Base-by-base conservation (phyloP, 2,888 invertebrate genomes). In the Sabellastarte sp. region DNA sequence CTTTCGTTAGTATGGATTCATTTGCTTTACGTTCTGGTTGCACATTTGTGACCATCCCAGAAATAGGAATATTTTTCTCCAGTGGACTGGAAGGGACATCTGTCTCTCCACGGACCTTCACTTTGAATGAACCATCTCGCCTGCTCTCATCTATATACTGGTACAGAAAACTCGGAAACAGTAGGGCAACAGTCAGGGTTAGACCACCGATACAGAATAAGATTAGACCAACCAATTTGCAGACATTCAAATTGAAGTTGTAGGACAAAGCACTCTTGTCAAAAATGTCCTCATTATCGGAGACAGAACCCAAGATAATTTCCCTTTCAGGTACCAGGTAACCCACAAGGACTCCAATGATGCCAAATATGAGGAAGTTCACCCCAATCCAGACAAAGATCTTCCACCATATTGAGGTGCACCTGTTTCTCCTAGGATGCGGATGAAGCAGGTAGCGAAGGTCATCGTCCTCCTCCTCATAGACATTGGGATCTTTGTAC, bases 171-270 rank as follows among this genome's bases (percentile, higher is more conserved):
- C 84, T 86, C 1, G 86, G 85, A 61, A 86, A 81, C 24, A 86
- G 75, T 1, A 86, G 79, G 29, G 86, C 80, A 65, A 83, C 76
- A 26, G 85, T 82, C 30, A 86, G 74, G 1, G 85, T 81, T n/a
- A 83, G 73, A 2, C 86, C 86, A 2, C 86, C 86, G 20, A 84
- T 75, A 71, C 86, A 85, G 75, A 87, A 86, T 32, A 86, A 73
- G 26, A 84, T 81, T 26, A 86, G 75, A 2, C 86, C 86, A 52
- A 85, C 80, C 28, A 86, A 76, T 70, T 86, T 86, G 72, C 84
- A 84, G 63, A 83, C 76, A 69, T 86, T 85, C 67, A 86, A 73
- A 55, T 84, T 84, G 55, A 81, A 78, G 76, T 86, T 86, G 74
- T 84, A 86, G 4, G 77, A 73, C 33, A 82, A 77, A 3, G 85